phyloP scores from a whole-genome alignment of 2,888 invertebrate species.

The Tortrix viridana region DNA sequence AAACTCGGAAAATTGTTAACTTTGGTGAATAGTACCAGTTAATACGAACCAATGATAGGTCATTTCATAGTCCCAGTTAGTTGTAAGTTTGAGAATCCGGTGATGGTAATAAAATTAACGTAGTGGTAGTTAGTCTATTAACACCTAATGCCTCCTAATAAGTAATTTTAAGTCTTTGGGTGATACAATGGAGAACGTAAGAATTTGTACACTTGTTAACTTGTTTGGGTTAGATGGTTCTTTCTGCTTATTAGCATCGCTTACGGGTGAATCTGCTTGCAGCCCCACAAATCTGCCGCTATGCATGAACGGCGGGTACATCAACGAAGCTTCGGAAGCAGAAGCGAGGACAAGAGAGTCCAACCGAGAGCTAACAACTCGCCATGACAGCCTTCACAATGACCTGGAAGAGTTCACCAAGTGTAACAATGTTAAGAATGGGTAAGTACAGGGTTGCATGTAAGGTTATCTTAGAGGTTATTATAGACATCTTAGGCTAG shows the following conservation, averaged over 20 bases:
- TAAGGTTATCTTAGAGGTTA: background rate
- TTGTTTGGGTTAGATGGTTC: background rate
- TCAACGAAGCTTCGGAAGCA: conserved; percentile 90
- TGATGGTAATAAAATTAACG: too few species aligned
- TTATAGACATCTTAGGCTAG: background rate
- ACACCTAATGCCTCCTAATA: too few species aligned
- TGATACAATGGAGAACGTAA: too few species aligned
- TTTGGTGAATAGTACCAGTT: too few species aligned
- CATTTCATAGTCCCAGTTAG: too few species aligned
- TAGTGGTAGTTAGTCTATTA: too few species aligned
- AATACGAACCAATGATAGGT: too few species aligned
- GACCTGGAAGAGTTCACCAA: conserved; percentile 74
- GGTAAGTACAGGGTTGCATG: conserved; percentile 60
- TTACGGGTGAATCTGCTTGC: conserved; percentile 46
- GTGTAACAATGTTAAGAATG: conserved; percentile 85
- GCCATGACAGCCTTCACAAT: conserved; percentile 49
- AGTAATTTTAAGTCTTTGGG: too few species aligned
- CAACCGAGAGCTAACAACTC: conserved; percentile 59
- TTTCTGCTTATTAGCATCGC: conserved; percentile 13
- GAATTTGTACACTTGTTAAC: too few species aligned
- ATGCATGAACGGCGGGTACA: conserved; percentile 90
- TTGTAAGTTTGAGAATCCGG: too few species aligned
- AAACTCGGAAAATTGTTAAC: too few species aligned
- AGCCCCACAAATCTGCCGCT: conserved; percentile 88
- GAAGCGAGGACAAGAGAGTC: conserved; percentile 71